phyloP scores from a whole-genome alignment of 2,888 invertebrate genomes.

The Strigamia crassipes region DNA sequence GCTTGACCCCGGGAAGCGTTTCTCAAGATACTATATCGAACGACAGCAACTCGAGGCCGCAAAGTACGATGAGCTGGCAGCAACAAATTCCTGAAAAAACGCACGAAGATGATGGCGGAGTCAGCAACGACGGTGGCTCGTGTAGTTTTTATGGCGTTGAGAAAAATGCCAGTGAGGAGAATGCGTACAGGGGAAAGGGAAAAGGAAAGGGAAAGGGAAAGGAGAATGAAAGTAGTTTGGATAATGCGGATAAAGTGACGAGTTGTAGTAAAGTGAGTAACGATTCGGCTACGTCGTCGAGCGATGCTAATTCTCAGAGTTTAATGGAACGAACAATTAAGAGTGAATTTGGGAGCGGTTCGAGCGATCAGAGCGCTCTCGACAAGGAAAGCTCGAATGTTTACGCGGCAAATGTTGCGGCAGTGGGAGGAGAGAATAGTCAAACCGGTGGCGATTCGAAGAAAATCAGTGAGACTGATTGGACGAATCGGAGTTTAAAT shows the following conservation, averaged over 20 bases:
- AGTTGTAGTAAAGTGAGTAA: not conserved
- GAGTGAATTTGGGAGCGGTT: not conserved
- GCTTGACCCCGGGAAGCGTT: not conserved
- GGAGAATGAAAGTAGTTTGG: not conserved
- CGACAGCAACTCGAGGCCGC: conserved; percentile 6
- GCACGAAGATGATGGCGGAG: not conserved
- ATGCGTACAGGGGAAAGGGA: no score
- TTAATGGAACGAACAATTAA: not conserved
- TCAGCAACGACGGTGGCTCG: conserved; percentile 8
- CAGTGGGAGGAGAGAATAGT: not conserved
- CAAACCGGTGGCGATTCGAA: not conserved
- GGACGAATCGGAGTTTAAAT: not conserved
- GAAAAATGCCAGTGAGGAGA: not conserved
- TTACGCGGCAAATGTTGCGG: not conserved
- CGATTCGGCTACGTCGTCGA: not conserved
- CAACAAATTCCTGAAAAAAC: not conserved
- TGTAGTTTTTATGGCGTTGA: not conserved
- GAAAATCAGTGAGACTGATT: no score
- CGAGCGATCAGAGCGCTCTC: not conserved
- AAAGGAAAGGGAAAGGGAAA: conserved; percentile 35
- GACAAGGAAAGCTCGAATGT: not conserved
- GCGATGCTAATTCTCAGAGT: conserved; percentile 1
- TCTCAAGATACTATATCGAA: conserved; percentile 18
- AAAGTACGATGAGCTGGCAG: conserved; percentile 8
- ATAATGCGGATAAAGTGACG: not conserved